A percentile compares a stretch with the other conserved stretches of the same genome.
These are phyloP conservation scores for Morpho deidamia DNA, from an alignment of 2,888 invertebrate genomes.

Conservation along the genomic window DNA sequence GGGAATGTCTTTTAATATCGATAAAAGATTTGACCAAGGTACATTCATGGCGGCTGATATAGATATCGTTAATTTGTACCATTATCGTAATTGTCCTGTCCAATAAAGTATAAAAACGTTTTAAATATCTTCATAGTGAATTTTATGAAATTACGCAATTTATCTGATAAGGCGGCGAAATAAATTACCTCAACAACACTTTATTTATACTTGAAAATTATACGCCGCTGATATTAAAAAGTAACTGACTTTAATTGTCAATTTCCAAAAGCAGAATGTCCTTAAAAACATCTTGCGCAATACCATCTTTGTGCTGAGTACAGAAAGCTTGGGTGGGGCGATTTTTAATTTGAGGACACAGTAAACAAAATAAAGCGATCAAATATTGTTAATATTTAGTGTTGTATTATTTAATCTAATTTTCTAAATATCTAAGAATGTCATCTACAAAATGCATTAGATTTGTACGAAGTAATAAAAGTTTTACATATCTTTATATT, in stretches of 20 bases:
- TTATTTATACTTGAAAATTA: not conserved
- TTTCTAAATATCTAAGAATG: not conserved
- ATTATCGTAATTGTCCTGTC: no score
- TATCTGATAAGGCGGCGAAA: not conserved
- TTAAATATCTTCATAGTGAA: no score
- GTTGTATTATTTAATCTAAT: no score
- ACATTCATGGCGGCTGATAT: not conserved
- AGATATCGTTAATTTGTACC: no score
- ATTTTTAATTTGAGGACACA: not conserved
- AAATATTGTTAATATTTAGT: not conserved
- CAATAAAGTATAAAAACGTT: no score
- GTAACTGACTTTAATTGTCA: constrained; percentile 12
- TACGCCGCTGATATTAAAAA: constrained; percentile 1
- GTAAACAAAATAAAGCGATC: not conserved
- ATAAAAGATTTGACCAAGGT: not conserved
- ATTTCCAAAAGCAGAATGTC: constrained; percentile 7
- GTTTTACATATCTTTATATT: no score
- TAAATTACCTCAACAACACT: not conserved
- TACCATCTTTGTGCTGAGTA: constrained; percentile 3
- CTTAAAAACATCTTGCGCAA: constrained; percentile 9
- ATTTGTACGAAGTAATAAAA: no score
- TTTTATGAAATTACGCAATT: not conserved
- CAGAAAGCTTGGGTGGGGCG: constrained; percentile 11
- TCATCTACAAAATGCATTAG: not conserved
- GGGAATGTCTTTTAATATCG: not conserved